A percentile compares a stretch with the other conserved stretches of the same genome.
These are phyloP conservation scores for Ecliptopera silaceata DNA, from an alignment of 2,888 invertebrate species.

Conservation along the genomic window DNA sequence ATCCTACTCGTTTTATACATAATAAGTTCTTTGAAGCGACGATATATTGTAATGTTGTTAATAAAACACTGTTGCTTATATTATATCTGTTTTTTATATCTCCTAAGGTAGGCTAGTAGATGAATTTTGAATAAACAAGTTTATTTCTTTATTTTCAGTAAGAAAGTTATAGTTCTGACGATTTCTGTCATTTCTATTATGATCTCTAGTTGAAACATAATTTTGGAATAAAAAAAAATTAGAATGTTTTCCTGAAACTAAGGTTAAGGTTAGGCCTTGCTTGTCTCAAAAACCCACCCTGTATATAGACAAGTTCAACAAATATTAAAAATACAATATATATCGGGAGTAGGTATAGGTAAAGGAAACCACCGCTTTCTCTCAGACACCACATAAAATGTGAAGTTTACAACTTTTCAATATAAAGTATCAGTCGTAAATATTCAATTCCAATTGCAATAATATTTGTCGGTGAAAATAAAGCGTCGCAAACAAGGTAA, in stretches of 20 bases:
- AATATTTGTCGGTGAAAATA: conserved; percentile 12
- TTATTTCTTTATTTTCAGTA: no score
- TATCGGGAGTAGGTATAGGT: neutral
- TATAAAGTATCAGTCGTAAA: conserved; percentile 21
- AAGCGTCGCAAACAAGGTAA: conserved; percentile 21
- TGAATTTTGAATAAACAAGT: no score
- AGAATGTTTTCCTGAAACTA: no score
- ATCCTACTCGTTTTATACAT: conserved; percentile 42
- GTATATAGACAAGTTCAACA: no score
- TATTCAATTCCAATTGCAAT: conserved; percentile 16
- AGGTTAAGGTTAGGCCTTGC: no score
- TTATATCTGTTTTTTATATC: conserved; percentile 48
- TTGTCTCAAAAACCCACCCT: no score
- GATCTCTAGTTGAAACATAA: no score
- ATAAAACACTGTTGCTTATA: conserved; percentile 79
- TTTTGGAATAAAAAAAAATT: no score
- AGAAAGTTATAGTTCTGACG: no score
- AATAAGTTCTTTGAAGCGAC: conserved; percentile 43
- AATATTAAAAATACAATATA: neutral
- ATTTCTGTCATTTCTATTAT: no score
- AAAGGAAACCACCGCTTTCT: neutral
- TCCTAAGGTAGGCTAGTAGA: no score
- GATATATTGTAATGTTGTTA: conserved; percentile 68
- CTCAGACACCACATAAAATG: neutral
- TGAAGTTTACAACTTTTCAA: conserved; percentile 17